Evolutionary conservation across 2,888 invertebrate genomes (phyloP), one percentile per base, ranked within the genome.

Genomic region (Agrotis clavis): DNA sequence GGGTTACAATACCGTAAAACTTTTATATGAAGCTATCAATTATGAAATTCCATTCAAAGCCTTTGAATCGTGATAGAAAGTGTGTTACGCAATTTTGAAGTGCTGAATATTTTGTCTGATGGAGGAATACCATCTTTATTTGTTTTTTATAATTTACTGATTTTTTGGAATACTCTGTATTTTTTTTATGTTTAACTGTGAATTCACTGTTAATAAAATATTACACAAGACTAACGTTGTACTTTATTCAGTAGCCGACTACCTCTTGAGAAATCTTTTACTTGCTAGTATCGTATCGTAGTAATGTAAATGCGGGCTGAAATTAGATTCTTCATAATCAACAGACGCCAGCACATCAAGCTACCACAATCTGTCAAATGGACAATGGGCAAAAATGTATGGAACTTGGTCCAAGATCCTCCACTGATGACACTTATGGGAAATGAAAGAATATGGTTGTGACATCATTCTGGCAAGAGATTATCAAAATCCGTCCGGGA

Each of bases 121-220:
- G 7, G 35, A 30, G 5, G 5, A 7, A 18, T 7, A 4, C 16
- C 14, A 57, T 64, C 21, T 64, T 14, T 56, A 18, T 35, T 35
- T 16, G 19, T 35, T 64, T 16, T 18, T 13, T 35, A 41, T 13
- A 1, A 21, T 41, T 64, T 3, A 21, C 18, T 19, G 25, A 50
- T 35, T 35, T 35, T 51, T 1, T 9, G 11, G 30, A 4, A 53
- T 3, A 30, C 3, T 25, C 25, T 48, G 1, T 51, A 6, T 9
- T 30, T 1, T 63, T 63, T 35, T 5, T 64, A 64, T 4, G 7
- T 21, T 35, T 56, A 21, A 66, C 30, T 66, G 16, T 67, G 4
- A 50, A 50, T 19, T 50, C 3, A 35, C 35, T 67, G 18, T 50
- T 19, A 68, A 68, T 47, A 30, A 53, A 67, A 30, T 47, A 47